Evolutionary conservation across 2,797 vertebrate species (phyloP), one percentile per base, ranked within the genome.

Genomic region (Varecia variegata): DNA sequence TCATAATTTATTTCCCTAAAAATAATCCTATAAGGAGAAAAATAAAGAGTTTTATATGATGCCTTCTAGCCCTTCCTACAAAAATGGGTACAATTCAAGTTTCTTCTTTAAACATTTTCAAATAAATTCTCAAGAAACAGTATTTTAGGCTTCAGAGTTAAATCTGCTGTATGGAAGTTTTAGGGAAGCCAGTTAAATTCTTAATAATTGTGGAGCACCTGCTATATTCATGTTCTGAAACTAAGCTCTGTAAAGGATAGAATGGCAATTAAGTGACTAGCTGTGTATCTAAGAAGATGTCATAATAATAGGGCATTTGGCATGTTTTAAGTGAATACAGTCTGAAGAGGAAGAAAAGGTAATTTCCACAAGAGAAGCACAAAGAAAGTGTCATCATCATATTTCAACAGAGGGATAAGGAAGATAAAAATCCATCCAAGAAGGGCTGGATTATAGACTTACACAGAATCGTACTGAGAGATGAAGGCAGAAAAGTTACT

Each of bases 1-100:
- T 50, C 35, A n/a, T 76, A 96, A 60, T 65, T 82, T 86, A 90
- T 82, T 91, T 93, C 58, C 58, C 70, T 38, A 14, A 81, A 92
- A 94, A 56, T 54, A 91, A 82, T 76, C 10, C 43, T 71, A 1
- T 74, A 5, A 84, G 81, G 87, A 92, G 76, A 68, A 92, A 96
- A 89, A 83, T 45, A 27, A 43, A 32, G 68, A 68, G 21, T 94
- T 83, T 77, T 90, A 40, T 38, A 1, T 84, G 56, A 73, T 47
- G n/a, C 27, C 25, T 35, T 83, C 40, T 82, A 35, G 13, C 7
- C 13, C 43, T 92, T 82, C 43, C 17, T 62, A 38, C n/a, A 43
- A 50, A 88, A 80, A 71, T 92, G 60, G 94, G 18, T 88, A 58
- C 15, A 38, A 91, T 47, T 65, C 56, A 54, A 38, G 2, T 80